phyloP scores from a whole-genome alignment of 2,797 vertebrate species.

The Enteromius afrohamiltoni region DNA sequence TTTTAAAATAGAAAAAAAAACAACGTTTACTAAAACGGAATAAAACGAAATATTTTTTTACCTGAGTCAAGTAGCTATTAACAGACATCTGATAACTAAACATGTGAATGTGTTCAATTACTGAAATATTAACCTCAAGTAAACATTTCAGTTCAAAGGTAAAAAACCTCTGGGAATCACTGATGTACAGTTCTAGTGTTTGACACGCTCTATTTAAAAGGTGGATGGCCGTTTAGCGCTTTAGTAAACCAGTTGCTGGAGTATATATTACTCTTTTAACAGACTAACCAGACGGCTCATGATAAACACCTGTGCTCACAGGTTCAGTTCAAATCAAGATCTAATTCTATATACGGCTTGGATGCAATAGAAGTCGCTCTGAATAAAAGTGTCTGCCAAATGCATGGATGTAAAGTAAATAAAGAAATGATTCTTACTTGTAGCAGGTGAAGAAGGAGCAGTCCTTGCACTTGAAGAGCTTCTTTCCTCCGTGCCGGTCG shows the following conservation, averaged over 20 bases:
- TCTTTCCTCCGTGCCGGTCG: constrained; percentile 96
- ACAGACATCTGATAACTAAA: neutral
- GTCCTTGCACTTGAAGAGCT: constrained; percentile 99
- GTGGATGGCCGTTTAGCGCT: no score
- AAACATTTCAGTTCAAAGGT: no score
- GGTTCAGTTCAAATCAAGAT: no score
- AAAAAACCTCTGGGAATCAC: no score
- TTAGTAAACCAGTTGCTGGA: no score
- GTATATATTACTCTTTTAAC: no score
- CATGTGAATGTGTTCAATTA: neutral
- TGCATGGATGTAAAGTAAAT: neutral
- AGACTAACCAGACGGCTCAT: no score
- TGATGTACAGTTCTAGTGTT: no score
- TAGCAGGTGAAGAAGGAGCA: constrained; percentile 97
- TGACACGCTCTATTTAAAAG: no score
- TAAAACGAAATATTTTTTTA: neutral
- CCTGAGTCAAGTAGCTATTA: neutral
- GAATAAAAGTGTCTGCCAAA: neutral
- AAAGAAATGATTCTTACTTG: constrained; percentile 83
- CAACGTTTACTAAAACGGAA: neutral
- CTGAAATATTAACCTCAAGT: neutral
- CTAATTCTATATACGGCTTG: neutral
- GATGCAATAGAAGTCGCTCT: neutral
- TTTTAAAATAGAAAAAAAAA: neutral
- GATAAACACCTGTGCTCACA: no score